Evolutionary conservation across 2,888 invertebrate genomes (phyloP).

Genomic region (Ectemnius continuus): DNA sequence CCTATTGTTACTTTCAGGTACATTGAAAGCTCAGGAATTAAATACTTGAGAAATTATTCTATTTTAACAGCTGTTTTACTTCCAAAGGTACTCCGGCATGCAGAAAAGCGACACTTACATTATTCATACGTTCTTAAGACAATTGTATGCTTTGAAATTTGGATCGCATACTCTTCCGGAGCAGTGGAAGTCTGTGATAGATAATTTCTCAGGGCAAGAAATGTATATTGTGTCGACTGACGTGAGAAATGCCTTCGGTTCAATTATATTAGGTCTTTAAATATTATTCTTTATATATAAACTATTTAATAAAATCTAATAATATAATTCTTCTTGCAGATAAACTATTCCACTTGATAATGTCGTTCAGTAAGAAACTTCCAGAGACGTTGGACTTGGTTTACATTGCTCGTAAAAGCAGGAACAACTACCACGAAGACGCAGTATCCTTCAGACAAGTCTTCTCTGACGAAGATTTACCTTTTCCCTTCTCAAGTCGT

Average conservation of each 20-base stretch:
- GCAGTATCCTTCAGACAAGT: constrained; percentile 12
- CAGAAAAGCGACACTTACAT: neutral
- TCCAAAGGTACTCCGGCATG: neutral
- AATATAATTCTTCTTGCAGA: constrained; percentile 10
- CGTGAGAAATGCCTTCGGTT: constrained; percentile 41
- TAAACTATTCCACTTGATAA: constrained; percentile 24
- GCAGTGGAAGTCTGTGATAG: constrained; percentile 23
- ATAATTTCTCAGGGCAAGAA: neutral
- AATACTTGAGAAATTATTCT: too few species aligned
- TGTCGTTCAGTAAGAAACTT: constrained; percentile 18
- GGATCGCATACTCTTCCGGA: constrained; percentile 17
- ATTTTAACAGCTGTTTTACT: too few species aligned
- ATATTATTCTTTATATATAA: neutral
- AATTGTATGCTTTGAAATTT: constrained; percentile 23
- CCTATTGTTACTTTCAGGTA: too few species aligned
- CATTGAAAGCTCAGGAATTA: too few species aligned
- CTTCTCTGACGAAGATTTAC: constrained; percentile 20
- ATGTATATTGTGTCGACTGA: constrained; percentile 29
- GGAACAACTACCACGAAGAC: neutral
- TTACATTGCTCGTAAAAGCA: constrained; percentile 13
- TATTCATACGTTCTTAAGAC: constrained; percentile 27
- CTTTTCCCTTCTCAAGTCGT: constrained; percentile 19
- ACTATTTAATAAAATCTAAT: neutral
- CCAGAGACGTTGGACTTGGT: constrained; percentile 15
- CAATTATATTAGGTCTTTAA: constrained; percentile 28